These are phyloP conservation scores for Petrocephalus zakoni DNA, from an alignment of 2,113 vertebrate genomes.

Conservation along the genomic window DNA sequence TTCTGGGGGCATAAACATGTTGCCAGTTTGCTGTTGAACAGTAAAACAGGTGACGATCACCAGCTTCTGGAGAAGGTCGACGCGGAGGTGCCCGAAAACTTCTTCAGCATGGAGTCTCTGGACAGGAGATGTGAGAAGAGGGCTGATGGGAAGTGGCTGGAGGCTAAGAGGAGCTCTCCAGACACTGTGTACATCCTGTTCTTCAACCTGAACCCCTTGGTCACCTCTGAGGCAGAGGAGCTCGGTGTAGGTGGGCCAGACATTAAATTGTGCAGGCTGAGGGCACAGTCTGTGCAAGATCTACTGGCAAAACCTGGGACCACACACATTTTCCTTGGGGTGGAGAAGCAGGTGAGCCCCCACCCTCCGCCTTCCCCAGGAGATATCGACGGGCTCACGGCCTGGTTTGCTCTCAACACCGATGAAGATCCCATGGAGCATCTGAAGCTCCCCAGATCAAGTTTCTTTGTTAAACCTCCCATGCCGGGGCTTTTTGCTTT, in stretches of 20 bases:
- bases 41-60: slow-evolving; percentile 40
- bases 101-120: slow-evolving; percentile 75
- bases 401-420: slow-evolving; percentile 82
- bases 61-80: slow-evolving; percentile 42
- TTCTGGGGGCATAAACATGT: slow-evolving; percentile 91
- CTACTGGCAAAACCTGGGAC: slow-evolving; percentile 56
- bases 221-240: slow-evolving; percentile 45
- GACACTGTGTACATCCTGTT: slow-evolving; percentile 78
- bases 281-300: slow-evolving; percentile 57
- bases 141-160: slow-evolving; percentile 70
- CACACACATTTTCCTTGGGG: slow-evolving; percentile 78
- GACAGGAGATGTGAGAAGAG: slow-evolving; percentile 79
- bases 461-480: slow-evolving; percentile 68
- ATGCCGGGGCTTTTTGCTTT: slow-evolving; percentile 76
- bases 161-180: slow-evolving; percentile 58
- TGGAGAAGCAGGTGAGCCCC: slow-evolving; percentile 58
- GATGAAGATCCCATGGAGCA: slow-evolving; percentile 58
- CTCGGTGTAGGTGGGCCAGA: slow-evolving; percentile 45
- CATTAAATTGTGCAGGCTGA: slow-evolving; percentile 68
- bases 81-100: slow-evolving; percentile 62
- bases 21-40: slow-evolving; percentile 59
- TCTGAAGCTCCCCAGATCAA: slow-evolving; percentile 58
- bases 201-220: slow-evolving; percentile 74
- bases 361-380: slow-evolving; percentile 29
- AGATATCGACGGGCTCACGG: slow-evolving; percentile 59